A percentile compares a stretch with the other conserved stretches of the same genome.
phyloP scores from a whole-genome alignment of 1,140 invertebrate species.

The Scaptomyza montana region DNA sequence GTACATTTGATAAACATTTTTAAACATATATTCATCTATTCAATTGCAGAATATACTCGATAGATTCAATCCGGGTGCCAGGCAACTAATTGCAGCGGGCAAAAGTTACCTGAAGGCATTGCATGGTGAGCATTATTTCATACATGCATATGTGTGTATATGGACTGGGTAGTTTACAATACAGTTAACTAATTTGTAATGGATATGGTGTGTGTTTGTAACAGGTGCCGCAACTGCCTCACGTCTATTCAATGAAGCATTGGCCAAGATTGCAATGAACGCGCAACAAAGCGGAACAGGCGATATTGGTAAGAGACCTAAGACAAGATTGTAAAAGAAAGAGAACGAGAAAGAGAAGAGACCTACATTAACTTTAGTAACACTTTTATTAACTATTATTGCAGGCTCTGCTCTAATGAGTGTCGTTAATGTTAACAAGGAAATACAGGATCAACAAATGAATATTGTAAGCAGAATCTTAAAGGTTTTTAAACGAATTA shows the following conservation, averaged over 20 bases:
- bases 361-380: background rate
- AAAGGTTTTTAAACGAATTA: background rate
- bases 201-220: constrained; percentile 71
- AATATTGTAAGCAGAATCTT: constrained; percentile 92
- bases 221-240: constrained; percentile 94
- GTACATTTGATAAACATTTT: constrained; percentile 10
- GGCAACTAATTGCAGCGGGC: constrained; percentile 95
- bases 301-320: constrained; percentile 91
- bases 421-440: constrained; percentile 95
- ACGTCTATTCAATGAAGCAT: constrained; percentile 92
- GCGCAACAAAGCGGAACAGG: constrained; percentile 94
- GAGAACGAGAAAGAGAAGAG: background rate
- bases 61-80: constrained; percentile 95
- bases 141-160: background rate
- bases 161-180: background rate
- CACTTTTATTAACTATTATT: constrained; percentile 8
- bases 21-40: constrained; percentile 1
- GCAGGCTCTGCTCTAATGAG: constrained; percentile 94
- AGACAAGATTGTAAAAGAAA: background rate
- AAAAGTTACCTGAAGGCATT: constrained; percentile 96
- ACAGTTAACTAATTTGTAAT: constrained; percentile 78
- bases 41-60: constrained; percentile 94
- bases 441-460: constrained; percentile 96
- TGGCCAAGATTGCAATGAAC: constrained; percentile 92
- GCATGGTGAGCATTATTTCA: constrained; percentile 91